phyloP scores from a whole-genome alignment of 2,888 invertebrate genomes.

The Drosophila vallismaia region DNA sequence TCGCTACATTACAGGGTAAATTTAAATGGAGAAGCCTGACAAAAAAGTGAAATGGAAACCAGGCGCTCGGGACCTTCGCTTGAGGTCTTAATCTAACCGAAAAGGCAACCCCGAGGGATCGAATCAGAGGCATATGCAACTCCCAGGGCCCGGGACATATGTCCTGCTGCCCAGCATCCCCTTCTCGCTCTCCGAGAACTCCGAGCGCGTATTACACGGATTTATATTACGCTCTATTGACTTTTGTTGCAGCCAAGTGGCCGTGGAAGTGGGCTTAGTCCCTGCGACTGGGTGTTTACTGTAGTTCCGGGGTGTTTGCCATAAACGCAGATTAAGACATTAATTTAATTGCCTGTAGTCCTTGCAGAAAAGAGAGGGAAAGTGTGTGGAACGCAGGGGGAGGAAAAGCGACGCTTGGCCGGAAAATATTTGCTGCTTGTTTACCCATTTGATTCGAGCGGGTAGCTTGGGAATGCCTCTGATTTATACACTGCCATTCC shows the following conservation, averaged over 20 bases:
- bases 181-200: too few relatives aligned
- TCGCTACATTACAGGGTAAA: slow-evolving; percentile 66
- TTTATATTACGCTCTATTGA: slow-evolving; percentile 80
- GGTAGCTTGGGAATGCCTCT: slow-evolving; percentile 16
- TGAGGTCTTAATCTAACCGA: slow-evolving; percentile 83
- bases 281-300: slow-evolving; percentile 26
- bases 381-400: slow-evolving; percentile 22
- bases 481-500: slow-evolving; percentile 35
- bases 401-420: slow-evolving; percentile 26
- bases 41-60: slow-evolving; percentile 38
- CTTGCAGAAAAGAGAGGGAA: slow-evolving; percentile 9
- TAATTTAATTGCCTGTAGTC: slow-evolving; percentile 76
- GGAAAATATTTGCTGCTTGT: slow-evolving; percentile 44
- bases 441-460: slow-evolving; percentile 68
- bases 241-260: slow-evolving; percentile 75
- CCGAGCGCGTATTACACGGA: slow-evolving; percentile 66
- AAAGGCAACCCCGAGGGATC: slow-evolving; percentile 73
- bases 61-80: slow-evolving; percentile 48
- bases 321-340: slow-evolving; percentile 80
- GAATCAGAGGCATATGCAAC: slow-evolving; percentile 57
- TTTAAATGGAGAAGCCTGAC: background rate
- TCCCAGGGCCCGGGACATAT: slow-evolving; percentile 52
- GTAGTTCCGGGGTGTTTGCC: slow-evolving; percentile 73
- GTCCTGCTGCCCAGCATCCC: slow-evolving; percentile 25
- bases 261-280: slow-evolving; percentile 69